Evolutionary conservation across 2,797 vertebrate genomes (phyloP), one percentile per base, ranked within the genome.

Genomic region (Microctenopoma steveboyesi): DNA sequence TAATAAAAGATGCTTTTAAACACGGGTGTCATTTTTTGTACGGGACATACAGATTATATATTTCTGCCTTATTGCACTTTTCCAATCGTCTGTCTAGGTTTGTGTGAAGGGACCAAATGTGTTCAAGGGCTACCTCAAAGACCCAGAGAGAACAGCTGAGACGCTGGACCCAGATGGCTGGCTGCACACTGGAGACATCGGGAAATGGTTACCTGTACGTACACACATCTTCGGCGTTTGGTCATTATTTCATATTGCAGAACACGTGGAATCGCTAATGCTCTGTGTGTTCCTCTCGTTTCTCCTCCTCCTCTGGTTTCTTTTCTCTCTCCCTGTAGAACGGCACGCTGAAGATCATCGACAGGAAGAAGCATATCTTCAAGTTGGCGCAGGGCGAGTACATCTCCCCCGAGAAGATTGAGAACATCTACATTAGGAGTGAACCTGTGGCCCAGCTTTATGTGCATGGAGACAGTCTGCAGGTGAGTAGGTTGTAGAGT

Each of bases 351-450:
- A 98, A 96, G 93, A 98, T 99, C 66, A 96, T 99, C 10, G 98
- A 99, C 89, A 93, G 98, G 86, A 99, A 98, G 90, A 99, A 99
- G 88, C 98, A 99, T 77, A 99, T 99, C 88, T 99, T 99, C 89
- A 99, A 99, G 92, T 89, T 99, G 82, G 97, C 98, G 58, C 98
- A 99, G 93, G 98, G 98, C 63, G 98, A 99, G 84, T 99, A 99
- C 52, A 96, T 99, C 61, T 97, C 97, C 2, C 97, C 98, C 0
- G 98, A 99, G 93, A 99, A 98, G 93, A 99, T 99, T 1, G 98
- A 99, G 89, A 99, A 97, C 77, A 98, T 99, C 92, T 99, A 99
- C 69, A 96, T 96, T 74, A 95, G 97, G 71, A 96, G 97, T 30
- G 94, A 98, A 62, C 97, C 97, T 3, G 95, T 99, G 69, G 92